Evolutionary conservation across 2,113 vertebrate genomes (phyloP), one percentile per base, ranked within the genome.

Genomic region (Motacilla tschutschensis): DNA sequence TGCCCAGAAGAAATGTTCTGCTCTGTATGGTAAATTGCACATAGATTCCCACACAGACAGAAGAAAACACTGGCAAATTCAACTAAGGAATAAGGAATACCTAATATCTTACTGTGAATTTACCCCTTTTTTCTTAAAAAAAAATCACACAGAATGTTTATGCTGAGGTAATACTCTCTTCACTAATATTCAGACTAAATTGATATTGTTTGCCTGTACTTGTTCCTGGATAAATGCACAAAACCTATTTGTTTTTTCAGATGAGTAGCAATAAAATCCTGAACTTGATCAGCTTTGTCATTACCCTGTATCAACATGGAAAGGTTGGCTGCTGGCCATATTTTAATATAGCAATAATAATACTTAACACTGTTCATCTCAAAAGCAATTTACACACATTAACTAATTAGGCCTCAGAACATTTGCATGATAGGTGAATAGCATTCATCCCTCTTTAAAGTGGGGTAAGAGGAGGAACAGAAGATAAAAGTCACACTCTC

Each of bases 341-440:
- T 93, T 90, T 91, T 95, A 95, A 93, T 93, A 92, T 40, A 93
- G 36, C 81, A 90, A 87, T 92, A 94, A 95, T 93, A 90, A 93
- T 74, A 92, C 90, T 94, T 94, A 93, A 86, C 75, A 77, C 76
- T 90, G 89, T 77, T 95, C 87, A 88, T 92, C 81, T 88, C 94
- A 91, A 92, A 94, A 92, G 76, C 90, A 95, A 94, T 94, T 90
- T 94, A 74, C 84, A 88, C 92, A 78, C n/a, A 95, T 93, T 93
- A 93, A 71, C 84, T 90, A 95, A 94, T 94, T 94, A 94, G 82
- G 67, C 72, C 69, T 92, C 41, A 67, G 90, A 95, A 91, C 75
- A 91, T 90, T 88, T 93, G 65, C 89, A 88, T 88, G 84, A 82
- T 66, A 91, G 79, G 93, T 91, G 81, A 91, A 82, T 24, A 90